Conservation (phyloP, 2,113 vertebrate genomes). For the Athene noctua region DNA sequence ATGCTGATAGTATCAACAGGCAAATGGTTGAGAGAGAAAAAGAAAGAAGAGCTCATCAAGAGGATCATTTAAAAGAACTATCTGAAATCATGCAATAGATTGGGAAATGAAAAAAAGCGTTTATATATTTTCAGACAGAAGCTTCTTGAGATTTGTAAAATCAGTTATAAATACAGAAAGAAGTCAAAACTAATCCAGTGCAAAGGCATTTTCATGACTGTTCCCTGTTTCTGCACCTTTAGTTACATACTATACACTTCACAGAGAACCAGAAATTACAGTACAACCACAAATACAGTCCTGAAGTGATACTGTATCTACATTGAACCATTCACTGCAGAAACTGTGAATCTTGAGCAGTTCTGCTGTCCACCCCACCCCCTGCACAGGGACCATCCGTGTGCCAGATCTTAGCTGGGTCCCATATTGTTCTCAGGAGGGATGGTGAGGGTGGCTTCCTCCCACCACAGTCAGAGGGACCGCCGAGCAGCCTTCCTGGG, state of each 20-base stretch:
- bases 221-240: not conserved
- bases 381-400: rapidly evolving
- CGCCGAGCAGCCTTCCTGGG: not conserved
- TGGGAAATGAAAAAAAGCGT: not conserved
- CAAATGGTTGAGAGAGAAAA: not conserved
- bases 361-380: rapidly evolving
- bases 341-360: not conserved
- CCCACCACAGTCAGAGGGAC: no score
- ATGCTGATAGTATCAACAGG: not conserved
- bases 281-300: rapidly evolving
- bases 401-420: not conserved
- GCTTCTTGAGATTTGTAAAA: not conserved
- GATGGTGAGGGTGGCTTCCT: rapidly evolving
- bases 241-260: not conserved
- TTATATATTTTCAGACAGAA: not conserved
- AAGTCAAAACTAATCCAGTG: not conserved
- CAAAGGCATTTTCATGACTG: not conserved
- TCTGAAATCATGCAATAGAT: not conserved
- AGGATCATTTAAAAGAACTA: not conserved
- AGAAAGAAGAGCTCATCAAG: not conserved
- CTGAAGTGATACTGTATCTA: not conserved
- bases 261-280: not conserved
- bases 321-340: not conserved
- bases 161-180: not conserved
- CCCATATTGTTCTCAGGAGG: not conserved